Base-by-base conservation (phyloP, 1,140 invertebrate genomes). In the Magallana gigas region DNA sequence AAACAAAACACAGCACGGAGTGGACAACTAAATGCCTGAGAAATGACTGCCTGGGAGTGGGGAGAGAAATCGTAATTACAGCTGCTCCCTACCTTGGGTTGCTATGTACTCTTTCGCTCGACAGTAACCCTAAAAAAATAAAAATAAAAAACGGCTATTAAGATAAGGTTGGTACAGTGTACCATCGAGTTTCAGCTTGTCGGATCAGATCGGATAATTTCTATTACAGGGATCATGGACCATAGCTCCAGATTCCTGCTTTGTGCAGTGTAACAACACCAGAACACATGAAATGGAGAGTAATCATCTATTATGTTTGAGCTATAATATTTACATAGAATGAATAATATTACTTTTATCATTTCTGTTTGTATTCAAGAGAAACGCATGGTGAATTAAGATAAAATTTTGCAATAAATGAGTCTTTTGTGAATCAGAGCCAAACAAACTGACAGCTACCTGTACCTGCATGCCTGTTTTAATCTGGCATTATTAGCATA, bases 41-140 rank as follows among this genome's bases (percentile, higher is more conserved):
- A 48, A 85, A 85, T 9, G 82, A 16, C 57, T 60, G 76, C 23
- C 68, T 76, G 68, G 68, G 68, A 36, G 3, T 11, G 23, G 23
- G 12, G 18, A 29, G 14, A 29, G 36, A 57, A 84, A 57, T 57
- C 59, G n/a, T 16, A 14, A 60, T 57, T n/a, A 58, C 14, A 82
- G 71, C 12, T 62, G 14, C 56, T 36, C 84, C 90, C 86, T 89
- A 93, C 92, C 92, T 89, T 93, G 92, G 29, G 91, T 90, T 11
- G 92, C 92, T 80, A 93, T 92, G 36, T 92, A 93, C 90, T 92
- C 92, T 80, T 90, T 92, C 14, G 90, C 82, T 16, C 86, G 87
- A 62, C 86, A 83, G 88, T 92, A 93, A 62, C 92, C 92, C 92
- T 93, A 89, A 48, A 48, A 48, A 48, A 48, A 3, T 3, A 48